These are phyloP conservation scores for Falco columbarius DNA, from an alignment of 2,797 vertebrate species.

Conservation along the genomic window DNA sequence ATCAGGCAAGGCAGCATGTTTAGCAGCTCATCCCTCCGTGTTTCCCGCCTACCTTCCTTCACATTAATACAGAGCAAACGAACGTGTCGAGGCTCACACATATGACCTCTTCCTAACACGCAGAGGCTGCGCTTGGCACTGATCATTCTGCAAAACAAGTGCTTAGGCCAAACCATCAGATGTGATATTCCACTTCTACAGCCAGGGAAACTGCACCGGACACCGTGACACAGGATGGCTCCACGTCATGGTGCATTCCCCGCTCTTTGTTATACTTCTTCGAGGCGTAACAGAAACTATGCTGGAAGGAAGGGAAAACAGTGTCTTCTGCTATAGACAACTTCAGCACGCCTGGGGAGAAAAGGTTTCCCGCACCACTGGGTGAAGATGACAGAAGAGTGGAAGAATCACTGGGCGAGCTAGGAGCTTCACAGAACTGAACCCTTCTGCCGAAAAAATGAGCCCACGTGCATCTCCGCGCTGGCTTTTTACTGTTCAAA, in stretches of 20 bases:
- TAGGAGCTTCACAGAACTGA: not conserved
- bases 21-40: not conserved
- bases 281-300: not conserved
- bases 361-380: not conserved
- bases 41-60: not conserved
- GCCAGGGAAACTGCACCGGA: not conserved
- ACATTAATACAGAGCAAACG: not conserved
- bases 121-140: too few relatives aligned
- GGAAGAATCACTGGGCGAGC: not conserved
- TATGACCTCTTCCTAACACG: not conserved
- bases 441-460: not conserved
- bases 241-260: not conserved
- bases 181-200: not conserved
- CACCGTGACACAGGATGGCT: accelerated
- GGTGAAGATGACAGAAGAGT: not conserved
- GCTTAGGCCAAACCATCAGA: not conserved
- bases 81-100: not conserved
- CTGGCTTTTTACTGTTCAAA: not conserved
- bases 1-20: not conserved
- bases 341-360: not conserved
- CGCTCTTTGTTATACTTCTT: not conserved
- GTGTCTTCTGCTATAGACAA: not conserved
- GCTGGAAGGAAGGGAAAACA: not conserved
- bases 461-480: not conserved
- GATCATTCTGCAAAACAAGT: not conserved